phyloP scores from a whole-genome alignment of 2,797 vertebrate genomes.

The Eulemur mongoz region DNA sequence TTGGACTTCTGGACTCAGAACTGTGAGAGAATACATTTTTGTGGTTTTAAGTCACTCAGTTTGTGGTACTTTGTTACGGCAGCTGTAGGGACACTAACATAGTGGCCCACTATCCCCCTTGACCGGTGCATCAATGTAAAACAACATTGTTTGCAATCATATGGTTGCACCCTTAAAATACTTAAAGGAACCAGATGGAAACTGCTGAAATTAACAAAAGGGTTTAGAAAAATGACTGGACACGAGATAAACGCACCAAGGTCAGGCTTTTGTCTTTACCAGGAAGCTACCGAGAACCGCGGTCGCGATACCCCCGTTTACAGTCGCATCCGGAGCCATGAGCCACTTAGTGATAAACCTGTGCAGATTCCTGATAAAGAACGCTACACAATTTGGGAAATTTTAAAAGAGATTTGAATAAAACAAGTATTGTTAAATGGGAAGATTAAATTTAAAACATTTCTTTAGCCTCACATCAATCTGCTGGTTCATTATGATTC shows the following conservation, averaged over 20 bases:
- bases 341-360: neutral
- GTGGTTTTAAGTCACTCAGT: neutral
- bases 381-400: neutral
- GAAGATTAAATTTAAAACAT: slow-evolving; percentile 10
- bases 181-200: neutral
- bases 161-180: neutral
- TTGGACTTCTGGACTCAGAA: neutral
- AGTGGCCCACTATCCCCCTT: neutral
- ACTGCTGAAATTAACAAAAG: neutral
- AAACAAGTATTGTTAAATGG: neutral
- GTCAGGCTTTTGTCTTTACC: neutral
- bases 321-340: neutral
- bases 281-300: neutral
- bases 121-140: neutral
- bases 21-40: neutral
- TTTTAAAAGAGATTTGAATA: neutral
- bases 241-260: neutral
- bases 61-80: neutral
- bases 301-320: neutral
- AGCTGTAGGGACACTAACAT: neutral
- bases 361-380: neutral
- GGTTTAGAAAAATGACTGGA: slow-evolving; percentile 17
- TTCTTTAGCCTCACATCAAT: neutral
- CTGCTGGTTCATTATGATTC: neutral
- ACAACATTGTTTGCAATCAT: neutral